Base-by-base conservation (phyloP, 1,140 invertebrate species). In the Andrena cerasifolii region DNA sequence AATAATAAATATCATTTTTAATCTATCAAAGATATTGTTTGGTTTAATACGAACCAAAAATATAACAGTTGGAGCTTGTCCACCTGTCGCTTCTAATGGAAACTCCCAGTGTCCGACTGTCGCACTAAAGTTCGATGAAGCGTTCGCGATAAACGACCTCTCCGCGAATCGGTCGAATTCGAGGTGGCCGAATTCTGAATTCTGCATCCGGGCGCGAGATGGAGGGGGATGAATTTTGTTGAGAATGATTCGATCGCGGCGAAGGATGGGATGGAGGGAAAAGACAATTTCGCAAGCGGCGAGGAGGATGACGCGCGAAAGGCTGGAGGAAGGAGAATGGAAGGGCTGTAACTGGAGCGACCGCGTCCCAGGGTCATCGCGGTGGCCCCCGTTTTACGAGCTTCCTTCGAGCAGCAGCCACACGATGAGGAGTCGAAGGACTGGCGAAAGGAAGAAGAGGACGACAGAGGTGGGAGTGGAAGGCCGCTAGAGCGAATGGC, bases 401-500 rank as follows among this genome's bases (percentile, higher is more conserved):
- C 81, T 70, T 73, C 65, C 28, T 67, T 78, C 49, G 21, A 54
- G 61, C 80, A 66, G 82, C 54, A 84, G 82, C 76, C 81, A 70
- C 76, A 54, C 47, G 65, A 79, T 71, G 63, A 28, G 40, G 28
- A 76, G 68, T 62, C 61, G 56, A 74, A 75, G 80, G 74, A 83
- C 58, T 47, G 33, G 36, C 33, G 54, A 45, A n/a, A 28, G 58
- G 62, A 79, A 53, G 73, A 71, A 70, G 47, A 79, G 58, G 79
- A 82, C 59, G 68, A 83, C 51, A 61, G 43, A 68, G 59, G 75
- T 66, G 73, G 56, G 76, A 70, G 33, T 78, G 31, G 74, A 78
- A 71, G 66, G 56, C 74, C 76, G 78, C 88, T 86, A 90, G 89
- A 86, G 84, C 71, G 82, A 83, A 84, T 79, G 83, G 82, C 88